phyloP scores from a whole-genome alignment of 1,140 invertebrate genomes.

The Apis dorsata region DNA sequence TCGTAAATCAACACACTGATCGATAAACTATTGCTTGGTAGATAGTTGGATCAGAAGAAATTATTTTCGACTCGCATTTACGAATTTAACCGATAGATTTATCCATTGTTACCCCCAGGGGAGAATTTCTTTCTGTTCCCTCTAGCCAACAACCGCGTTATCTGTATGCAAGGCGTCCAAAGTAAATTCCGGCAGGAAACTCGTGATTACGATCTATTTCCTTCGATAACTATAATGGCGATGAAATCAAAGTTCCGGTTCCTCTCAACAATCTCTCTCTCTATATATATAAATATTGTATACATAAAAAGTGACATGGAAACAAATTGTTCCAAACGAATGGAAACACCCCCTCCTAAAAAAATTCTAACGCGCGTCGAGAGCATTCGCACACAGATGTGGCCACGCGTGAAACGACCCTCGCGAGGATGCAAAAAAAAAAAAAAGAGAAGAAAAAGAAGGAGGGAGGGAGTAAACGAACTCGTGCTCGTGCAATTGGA shows the following conservation, averaged over 20 bases:
- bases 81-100: too few relatives aligned
- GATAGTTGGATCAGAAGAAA: too few relatives aligned
- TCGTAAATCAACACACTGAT: not conserved
- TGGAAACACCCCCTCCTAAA: not conserved
- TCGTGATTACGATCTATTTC: constrained; percentile 18
- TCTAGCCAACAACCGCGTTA: not conserved
- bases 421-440: constrained; percentile 19
- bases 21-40: too few relatives aligned
- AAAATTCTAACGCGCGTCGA: not conserved
- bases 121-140: not conserved
- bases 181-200: constrained; percentile 13
- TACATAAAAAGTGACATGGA: not conserved
- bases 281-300: too few relatives aligned
- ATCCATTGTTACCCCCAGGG: not conserved
- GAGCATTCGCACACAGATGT: too few relatives aligned
- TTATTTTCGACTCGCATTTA: not conserved
- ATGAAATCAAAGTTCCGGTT: not conserved
- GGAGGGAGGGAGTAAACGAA: not conserved
- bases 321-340: not conserved
- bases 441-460: not conserved
- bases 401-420: not conserved
- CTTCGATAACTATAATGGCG: not conserved
- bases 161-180: constrained; percentile 14
- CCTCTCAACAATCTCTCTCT: too few relatives aligned
- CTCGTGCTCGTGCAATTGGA: constrained; percentile 36